phyloP scores from a whole-genome alignment of 1,140 invertebrate species.

The Drosophila chauvacae region DNA sequence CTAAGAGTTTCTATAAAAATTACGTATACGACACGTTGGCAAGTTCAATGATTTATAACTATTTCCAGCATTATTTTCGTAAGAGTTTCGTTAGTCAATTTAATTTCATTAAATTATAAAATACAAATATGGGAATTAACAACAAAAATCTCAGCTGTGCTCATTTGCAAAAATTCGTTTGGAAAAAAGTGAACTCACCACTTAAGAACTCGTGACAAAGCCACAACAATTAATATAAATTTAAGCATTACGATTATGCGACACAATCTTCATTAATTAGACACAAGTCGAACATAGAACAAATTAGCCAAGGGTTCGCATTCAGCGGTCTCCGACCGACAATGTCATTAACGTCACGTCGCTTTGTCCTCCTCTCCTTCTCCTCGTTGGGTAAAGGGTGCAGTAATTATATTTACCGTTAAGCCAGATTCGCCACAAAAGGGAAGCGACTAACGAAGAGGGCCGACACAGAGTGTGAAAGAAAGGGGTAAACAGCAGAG shows the following conservation, averaged over 20 bases:
- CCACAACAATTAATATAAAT: conserved; percentile 72
- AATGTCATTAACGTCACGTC: conserved; percentile 50
- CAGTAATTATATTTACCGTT: conserved; percentile 79
- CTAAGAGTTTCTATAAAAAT: background rate
- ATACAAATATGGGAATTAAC: background rate
- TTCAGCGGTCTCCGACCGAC: conserved; percentile 24
- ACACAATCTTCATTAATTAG: conserved; percentile 75
- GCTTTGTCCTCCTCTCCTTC: conserved; percentile 18
- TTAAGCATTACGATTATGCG: conserved; percentile 73
- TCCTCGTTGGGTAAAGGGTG: conserved; percentile 31
- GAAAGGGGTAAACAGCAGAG: conserved; percentile 11
- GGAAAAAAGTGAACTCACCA: conserved; percentile 8
- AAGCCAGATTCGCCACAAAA: conserved; percentile 59
- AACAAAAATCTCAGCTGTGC: background rate
- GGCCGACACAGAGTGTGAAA: background rate
- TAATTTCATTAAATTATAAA: background rate
- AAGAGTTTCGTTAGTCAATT: background rate
- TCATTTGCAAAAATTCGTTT: background rate
- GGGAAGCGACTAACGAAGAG: conserved; percentile 36
- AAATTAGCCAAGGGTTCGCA: conserved; percentile 41
- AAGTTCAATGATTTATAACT: too few relatives aligned
- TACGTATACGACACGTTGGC: background rate
- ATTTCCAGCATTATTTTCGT: background rate
- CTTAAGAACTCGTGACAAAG: conserved; percentile 26
- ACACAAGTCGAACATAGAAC: conserved; percentile 53